A percentile compares a stretch with the other conserved stretches of the same genome.
Evolutionary conservation across 2,888 invertebrate genomes (phyloP).

Genomic region (Pristionchus entomophagus): DNA sequence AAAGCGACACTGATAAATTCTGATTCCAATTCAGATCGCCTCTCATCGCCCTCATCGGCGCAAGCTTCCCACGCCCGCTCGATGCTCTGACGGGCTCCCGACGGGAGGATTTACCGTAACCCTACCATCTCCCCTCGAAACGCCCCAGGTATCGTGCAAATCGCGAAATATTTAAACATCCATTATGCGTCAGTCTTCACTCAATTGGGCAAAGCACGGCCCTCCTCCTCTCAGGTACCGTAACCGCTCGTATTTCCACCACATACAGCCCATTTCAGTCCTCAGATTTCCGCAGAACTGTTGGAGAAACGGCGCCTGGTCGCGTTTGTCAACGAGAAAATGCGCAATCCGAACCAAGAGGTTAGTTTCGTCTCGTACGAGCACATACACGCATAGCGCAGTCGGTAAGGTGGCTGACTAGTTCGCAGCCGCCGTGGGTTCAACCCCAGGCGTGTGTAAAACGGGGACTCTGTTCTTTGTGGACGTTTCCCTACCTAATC

Average conservation of each 20-base stretch:
- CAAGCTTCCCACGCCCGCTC: neutral
- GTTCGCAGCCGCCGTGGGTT: neutral
- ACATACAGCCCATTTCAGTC: too few relatives aligned
- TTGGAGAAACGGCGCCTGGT: neutral
- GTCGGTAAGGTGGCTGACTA: neutral
- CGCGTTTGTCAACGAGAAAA: neutral
- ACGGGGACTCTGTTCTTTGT: conserved; percentile 38
- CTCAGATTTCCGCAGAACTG: neutral
- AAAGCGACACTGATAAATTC: too few relatives aligned
- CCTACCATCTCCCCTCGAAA: neutral
- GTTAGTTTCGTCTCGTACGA: too few relatives aligned
- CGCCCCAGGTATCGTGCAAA: neutral
- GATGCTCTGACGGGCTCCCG: neutral
- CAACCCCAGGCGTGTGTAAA: conserved; percentile 40
- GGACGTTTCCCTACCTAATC: conserved; percentile 44
- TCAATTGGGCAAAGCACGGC: too few relatives aligned
- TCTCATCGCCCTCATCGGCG: neutral
- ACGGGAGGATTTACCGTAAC: neutral
- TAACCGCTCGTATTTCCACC: too few relatives aligned
- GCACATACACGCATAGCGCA: conserved; percentile 8
- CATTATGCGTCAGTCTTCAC: too few relatives aligned
- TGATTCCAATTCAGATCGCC: too few relatives aligned
- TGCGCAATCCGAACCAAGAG: neutral
- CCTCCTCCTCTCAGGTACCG: neutral
- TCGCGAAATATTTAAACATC: too few relatives aligned